These are phyloP conservation scores for Acanthurus leucopareius DNA, from an alignment of 2,797 vertebrate genomes.

Conservation along the genomic window DNA sequence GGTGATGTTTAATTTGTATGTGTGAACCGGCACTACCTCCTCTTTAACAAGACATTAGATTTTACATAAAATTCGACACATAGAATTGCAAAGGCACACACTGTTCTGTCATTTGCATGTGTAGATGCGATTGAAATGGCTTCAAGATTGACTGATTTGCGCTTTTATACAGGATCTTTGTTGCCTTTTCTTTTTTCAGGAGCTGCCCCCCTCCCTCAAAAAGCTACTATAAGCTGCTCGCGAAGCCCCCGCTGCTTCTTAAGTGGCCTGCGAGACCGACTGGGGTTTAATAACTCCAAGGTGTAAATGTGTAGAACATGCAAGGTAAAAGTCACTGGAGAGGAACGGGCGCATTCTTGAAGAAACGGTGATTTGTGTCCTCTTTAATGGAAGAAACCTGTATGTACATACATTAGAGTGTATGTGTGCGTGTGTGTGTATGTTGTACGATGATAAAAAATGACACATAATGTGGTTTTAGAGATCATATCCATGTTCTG, in stretches of 20 bases:
- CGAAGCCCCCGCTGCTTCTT: neutral
- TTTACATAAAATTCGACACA: neutral
- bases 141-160: too few relatives aligned
- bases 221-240: too few relatives aligned
- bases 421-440: neutral
- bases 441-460: neutral
- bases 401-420: neutral
- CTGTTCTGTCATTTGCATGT: neutral
- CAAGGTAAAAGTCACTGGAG: neutral
- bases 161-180: too few relatives aligned
- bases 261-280: neutral
- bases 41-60: neutral
- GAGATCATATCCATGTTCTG: slow-evolving; percentile 22
- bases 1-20: neutral
- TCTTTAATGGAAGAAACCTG: neutral
- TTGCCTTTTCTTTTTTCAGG: too few relatives aligned
- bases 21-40: neutral
- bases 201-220: too few relatives aligned
- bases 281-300: neutral
- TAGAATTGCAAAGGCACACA: neutral
- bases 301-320: neutral
- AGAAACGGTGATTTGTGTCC: neutral
- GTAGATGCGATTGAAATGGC: neutral
- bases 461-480: slow-evolving; percentile 15
- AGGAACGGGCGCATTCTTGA: neutral